Evolutionary conservation across 2,888 invertebrate genomes (phyloP).

Genomic region (Buathra laborator): DNA sequence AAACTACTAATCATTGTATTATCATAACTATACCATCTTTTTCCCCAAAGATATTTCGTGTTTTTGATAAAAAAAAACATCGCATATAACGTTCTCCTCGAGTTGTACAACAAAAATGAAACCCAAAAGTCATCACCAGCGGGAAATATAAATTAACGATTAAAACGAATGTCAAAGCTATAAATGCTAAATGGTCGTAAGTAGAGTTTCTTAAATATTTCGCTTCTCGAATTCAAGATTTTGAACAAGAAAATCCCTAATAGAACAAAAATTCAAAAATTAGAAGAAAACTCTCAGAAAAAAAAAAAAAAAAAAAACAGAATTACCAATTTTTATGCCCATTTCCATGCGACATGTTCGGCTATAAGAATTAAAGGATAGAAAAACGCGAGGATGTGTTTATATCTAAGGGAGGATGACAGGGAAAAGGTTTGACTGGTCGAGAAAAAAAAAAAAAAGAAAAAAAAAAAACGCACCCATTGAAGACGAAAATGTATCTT

Average conservation of each 20-base stretch:
- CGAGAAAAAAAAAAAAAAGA: background rate
- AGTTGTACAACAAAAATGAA: no score
- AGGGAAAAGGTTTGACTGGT: background rate
- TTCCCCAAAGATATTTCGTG: background rate
- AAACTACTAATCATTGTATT: background rate
- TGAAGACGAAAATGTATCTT: constrained; percentile 37
- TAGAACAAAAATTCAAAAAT: background rate
- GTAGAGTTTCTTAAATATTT: background rate
- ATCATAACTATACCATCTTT: background rate
- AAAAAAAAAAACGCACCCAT: background rate
- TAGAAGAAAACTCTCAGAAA: background rate
- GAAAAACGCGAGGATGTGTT: background rate
- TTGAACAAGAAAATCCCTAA: background rate
- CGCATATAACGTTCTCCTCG: background rate
- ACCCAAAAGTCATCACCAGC: no score
- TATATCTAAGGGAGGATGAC: constrained; percentile 4
- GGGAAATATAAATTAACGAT: background rate
- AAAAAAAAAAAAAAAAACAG: background rate
- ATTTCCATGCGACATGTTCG: background rate
- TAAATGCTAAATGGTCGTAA: background rate
- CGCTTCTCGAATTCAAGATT: constrained; percentile 1
- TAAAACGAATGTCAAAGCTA: background rate
- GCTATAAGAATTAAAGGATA: background rate
- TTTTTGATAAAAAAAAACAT: background rate
- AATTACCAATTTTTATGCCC: background rate